These are phyloP conservation scores for Drosophila paranaensis DNA, from an alignment of 2,888 invertebrate genomes.

Conservation along the genomic window DNA sequence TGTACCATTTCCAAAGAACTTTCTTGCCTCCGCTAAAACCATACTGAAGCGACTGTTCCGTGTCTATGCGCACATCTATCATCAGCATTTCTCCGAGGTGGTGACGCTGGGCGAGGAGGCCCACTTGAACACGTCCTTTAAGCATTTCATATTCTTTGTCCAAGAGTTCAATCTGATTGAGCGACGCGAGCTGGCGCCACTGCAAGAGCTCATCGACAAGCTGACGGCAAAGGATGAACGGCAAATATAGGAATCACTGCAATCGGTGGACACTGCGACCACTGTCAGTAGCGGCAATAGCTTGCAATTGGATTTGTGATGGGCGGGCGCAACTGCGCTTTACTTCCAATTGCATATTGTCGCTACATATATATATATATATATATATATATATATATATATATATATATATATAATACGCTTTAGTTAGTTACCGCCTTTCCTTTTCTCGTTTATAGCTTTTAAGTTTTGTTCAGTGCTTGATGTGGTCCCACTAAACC, in stretches of 20 bases:
- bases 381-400: not conserved
- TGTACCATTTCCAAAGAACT: constrained; percentile 99
- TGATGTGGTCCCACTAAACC: constrained; percentile 59
- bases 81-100: constrained; percentile 99
- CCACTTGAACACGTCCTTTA: constrained; percentile 99
- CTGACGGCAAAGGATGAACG: constrained; percentile 95
- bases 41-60: constrained; percentile 98
- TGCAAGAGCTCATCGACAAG: constrained; percentile 98
- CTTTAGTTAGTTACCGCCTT: constrained; percentile 76
- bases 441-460: constrained; percentile 65
- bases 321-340: constrained; percentile 43
- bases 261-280: constrained; percentile 43
- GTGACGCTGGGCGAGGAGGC: constrained; percentile 99
- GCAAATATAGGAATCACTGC: constrained; percentile 86
- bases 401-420: constrained; percentile 48
- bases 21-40: constrained; percentile 97
- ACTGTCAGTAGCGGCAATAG: constrained; percentile 37
- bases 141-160: constrained; percentile 97
- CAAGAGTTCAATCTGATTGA: constrained; percentile 99
- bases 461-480: constrained; percentile 71
- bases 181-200: constrained; percentile 96
- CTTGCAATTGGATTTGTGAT: constrained; percentile 73
- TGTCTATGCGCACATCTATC: constrained; percentile 99
- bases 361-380: constrained; percentile 3
- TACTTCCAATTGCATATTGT: constrained; percentile 42